phyloP scores from a whole-genome alignment of 2,888 invertebrate species.

The Eutolmus rufibarbis region DNA sequence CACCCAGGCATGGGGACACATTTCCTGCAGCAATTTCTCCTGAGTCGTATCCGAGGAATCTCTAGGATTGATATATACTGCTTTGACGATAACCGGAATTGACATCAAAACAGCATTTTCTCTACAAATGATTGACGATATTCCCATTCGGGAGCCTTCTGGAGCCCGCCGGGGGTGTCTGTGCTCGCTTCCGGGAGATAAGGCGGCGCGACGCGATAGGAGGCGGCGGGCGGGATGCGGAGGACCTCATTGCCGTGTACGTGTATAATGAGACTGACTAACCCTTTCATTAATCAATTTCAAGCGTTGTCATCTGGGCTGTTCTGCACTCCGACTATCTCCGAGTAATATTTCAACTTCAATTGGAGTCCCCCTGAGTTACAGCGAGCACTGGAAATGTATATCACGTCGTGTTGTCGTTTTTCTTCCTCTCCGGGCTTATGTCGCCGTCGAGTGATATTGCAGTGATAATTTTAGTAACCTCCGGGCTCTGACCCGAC shows the following conservation, averaged over 20 bases:
- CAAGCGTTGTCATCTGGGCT: not conserved
- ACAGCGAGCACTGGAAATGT: not conserved
- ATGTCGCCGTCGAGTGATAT: not conserved
- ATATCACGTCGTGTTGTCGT: not conserved
- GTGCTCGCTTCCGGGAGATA: not conserved
- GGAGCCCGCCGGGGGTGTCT: not conserved
- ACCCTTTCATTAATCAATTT: constrained; percentile 18
- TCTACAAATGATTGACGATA: constrained; percentile 2
- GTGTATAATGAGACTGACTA: not conserved
- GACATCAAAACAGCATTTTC: constrained; percentile 2
- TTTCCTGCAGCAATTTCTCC: not conserved
- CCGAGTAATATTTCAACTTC: constrained; percentile 12
- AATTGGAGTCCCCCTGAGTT: not conserved
- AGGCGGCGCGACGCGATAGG: no score
- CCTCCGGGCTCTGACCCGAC: not conserved
- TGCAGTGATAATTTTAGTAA: not conserved
- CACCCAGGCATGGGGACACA: not conserved
- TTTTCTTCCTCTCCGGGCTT: not conserved
- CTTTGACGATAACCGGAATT: constrained; percentile 8
- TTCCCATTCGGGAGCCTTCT: not conserved
- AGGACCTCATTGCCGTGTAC: not conserved
- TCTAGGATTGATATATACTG: not conserved
- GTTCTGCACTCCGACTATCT: not conserved
- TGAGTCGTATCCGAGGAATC: not conserved
- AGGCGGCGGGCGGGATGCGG: not conserved